These are phyloP conservation scores for Nothoprocta perdicaria DNA, from an alignment of 2,113 vertebrate species.

Conservation along the genomic window DNA sequence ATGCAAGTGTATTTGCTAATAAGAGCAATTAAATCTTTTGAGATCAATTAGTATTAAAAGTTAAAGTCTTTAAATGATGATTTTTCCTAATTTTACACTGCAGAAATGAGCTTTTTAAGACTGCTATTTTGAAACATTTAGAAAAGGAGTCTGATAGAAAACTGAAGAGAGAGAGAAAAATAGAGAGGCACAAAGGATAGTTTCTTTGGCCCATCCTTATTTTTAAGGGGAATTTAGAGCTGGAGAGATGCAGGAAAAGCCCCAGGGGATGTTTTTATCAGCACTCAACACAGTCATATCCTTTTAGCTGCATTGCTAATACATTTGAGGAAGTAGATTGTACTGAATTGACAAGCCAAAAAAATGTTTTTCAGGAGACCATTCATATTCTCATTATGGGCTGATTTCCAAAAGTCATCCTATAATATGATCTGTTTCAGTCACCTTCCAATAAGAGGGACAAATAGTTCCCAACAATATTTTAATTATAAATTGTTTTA, in stretches of 20 bases:
- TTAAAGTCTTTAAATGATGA: not conserved
- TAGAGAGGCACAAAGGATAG: not conserved
- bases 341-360: not conserved
- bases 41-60: not conserved
- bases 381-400: not conserved
- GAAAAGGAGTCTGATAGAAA: not conserved
- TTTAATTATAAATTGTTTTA: not conserved
- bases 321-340: not conserved
- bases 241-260: not conserved
- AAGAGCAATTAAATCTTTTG: not conserved
- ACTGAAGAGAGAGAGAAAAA: fast-evolving
- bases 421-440: not conserved
- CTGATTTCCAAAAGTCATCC: not conserved
- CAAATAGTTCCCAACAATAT: not conserved
- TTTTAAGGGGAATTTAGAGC: not conserved
- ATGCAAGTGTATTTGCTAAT: not conserved
- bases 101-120: not conserved
- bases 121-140: not conserved
- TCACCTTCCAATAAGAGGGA: not conserved
- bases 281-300: not conserved
- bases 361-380: not conserved
- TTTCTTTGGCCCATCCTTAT: not conserved
- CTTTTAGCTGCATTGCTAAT: not conserved
- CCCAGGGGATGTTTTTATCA: not conserved
- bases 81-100: not conserved